Conservation (phyloP, 2,888 invertebrate species). For the Drosophila picticornis region DNA sequence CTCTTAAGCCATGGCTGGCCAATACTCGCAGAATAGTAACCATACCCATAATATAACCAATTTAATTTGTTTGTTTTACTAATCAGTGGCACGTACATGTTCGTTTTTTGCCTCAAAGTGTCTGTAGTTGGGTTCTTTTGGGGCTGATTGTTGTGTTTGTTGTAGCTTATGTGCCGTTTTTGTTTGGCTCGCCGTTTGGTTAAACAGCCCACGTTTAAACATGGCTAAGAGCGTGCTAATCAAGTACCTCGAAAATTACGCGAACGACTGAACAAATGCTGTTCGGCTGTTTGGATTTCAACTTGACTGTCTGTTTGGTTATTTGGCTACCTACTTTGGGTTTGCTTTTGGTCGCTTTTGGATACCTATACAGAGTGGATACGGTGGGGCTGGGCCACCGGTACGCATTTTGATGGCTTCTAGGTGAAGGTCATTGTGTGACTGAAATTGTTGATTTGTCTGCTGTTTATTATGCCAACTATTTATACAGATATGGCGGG, state of each 20-base stretch:
- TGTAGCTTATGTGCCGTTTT: slow-evolving; percentile 41
- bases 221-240: slow-evolving; percentile 78
- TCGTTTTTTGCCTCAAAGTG: slow-evolving; percentile 65
- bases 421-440: slow-evolving; percentile 78
- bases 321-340: slow-evolving; percentile 43
- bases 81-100: slow-evolving; percentile 76
- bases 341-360: slow-evolving; percentile 27
- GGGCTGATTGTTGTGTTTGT: slow-evolving; percentile 26
- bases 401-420: slow-evolving; percentile 74
- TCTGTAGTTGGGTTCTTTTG: slow-evolving; percentile 64
- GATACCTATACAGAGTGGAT: slow-evolving; percentile 40
- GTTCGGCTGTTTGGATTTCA: slow-evolving; percentile 27
- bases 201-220: slow-evolving; percentile 77
- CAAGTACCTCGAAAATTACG: slow-evolving; percentile 75
- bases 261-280: slow-evolving; percentile 69
- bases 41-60: slow-evolving; percentile 46
- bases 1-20: slow-evolving; percentile 23
- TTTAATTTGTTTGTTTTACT: slow-evolving; percentile 79
- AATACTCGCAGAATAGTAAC: slow-evolving; percentile 2
- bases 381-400: slow-evolving; percentile 55
- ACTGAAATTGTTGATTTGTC: slow-evolving; percentile 72
- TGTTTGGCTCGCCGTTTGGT: slow-evolving; percentile 59
- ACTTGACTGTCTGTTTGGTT: slow-evolving; percentile 37
- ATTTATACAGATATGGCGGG: slow-evolving; percentile 23
- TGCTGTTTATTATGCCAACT: slow-evolving; percentile 40